These are phyloP conservation scores for Halictus quadricinctus DNA, from an alignment of 2,888 invertebrate species.

Conservation along the genomic window DNA sequence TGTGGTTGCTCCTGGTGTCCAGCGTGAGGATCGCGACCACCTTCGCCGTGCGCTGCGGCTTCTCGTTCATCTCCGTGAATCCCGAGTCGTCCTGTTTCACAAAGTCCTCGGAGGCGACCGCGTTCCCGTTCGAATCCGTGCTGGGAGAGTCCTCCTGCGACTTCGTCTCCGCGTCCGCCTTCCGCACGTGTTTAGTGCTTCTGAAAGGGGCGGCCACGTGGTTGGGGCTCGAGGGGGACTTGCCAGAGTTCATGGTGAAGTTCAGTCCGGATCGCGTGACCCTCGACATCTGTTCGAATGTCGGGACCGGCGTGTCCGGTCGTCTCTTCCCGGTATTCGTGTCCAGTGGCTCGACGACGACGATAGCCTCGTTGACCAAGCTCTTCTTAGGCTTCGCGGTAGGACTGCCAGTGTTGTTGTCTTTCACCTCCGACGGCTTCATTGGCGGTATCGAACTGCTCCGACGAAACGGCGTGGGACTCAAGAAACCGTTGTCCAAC, in stretches of 20 bases:
- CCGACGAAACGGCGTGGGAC: constrained; percentile 60
- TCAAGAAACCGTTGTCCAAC: constrained; percentile 73
- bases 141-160: constrained; percentile 36
- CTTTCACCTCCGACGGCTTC: constrained; percentile 49
- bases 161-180: constrained; percentile 37
- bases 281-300: constrained; percentile 57
- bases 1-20: constrained; percentile 69
- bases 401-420: constrained; percentile 11
- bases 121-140: constrained; percentile 61
- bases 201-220: constrained; percentile 17
- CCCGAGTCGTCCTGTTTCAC: constrained; percentile 34
- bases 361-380: background rate
- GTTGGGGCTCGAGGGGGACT: constrained; percentile 27
- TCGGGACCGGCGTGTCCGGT: constrained; percentile 77
- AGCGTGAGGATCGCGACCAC: constrained; percentile 78
- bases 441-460: constrained; percentile 64
- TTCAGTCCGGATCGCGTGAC: constrained; percentile 61
- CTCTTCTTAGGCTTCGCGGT: constrained; percentile 28
- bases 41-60: constrained; percentile 79
- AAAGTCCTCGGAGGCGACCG: constrained; percentile 46
- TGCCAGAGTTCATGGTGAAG: constrained; percentile 47
- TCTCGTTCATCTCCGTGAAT: constrained; percentile 65
- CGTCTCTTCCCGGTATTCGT: constrained; percentile 61
- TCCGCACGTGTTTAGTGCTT: constrained; percentile 33
- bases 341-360: constrained; percentile 24